These are phyloP conservation scores for Trichonephila clavipes DNA, from an alignment of 1,140 invertebrate species.

Conservation along the genomic window DNA sequence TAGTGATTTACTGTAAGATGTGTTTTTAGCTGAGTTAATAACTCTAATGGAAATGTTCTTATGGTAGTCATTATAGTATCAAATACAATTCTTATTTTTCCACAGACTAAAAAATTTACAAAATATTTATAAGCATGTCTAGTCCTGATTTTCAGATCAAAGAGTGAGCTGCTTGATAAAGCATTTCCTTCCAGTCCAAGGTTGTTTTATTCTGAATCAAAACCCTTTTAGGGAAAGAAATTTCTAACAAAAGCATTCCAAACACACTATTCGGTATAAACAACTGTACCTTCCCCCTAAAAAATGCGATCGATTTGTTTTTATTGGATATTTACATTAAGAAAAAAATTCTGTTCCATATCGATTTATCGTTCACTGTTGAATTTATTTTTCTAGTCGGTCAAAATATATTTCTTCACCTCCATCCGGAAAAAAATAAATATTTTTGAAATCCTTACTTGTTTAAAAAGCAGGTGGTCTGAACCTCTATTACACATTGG, in stretches of 20 bases:
- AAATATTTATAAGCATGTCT: neutral
- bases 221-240: neutral
- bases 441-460: constrained; percentile 30
- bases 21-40: too few relatives aligned
- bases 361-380: constrained; percentile 38
- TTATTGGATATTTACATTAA: constrained; percentile 26
- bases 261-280: neutral
- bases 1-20: too few relatives aligned
- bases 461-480: neutral
- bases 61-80: too few relatives aligned
- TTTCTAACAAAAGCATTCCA: neutral
- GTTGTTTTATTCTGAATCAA: neutral
- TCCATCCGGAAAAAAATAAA: constrained; percentile 13
- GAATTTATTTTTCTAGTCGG: neutral
- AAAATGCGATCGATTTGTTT: constrained; percentile 30
- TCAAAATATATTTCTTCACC: constrained; percentile 39
- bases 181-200: neutral
- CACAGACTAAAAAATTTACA: too few relatives aligned
- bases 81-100: too few relatives aligned
- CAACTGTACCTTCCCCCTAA: neutral
- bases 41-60: too few relatives aligned
- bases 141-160: neutral
- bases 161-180: neutral
- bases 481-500: neutral
- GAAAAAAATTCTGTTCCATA: neutral